Conservation (phyloP, 2,797 vertebrate genomes). For the Alcedo atthis region DNA sequence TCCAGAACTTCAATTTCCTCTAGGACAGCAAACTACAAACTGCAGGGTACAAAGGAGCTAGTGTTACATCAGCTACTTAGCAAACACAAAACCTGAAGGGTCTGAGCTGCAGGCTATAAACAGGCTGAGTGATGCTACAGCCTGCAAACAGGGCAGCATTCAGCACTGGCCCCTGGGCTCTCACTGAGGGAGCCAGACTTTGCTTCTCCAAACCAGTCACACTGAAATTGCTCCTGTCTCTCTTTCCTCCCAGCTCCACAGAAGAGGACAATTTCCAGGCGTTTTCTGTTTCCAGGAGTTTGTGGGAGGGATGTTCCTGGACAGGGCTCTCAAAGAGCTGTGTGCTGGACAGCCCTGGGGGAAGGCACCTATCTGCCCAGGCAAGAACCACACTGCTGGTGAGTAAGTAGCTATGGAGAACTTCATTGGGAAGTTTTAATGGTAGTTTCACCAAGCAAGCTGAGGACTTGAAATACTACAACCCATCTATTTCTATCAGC, state of each 20-base stretch:
- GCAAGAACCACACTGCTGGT: neutral
- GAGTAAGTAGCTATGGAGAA: neutral
- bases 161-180: neutral
- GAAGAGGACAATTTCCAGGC: neutral
- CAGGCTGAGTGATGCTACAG: neutral
- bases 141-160: neutral
- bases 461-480: neutral
- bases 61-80: neutral
- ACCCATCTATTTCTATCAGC: neutral
- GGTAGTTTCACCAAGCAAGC: neutral
- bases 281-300: neutral
- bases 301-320: too few species aligned
- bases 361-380: neutral
- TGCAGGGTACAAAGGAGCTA: neutral
- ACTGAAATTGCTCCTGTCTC: neutral
- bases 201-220: neutral
- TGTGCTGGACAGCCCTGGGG: accelerated
- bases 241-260: neutral
- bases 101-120: neutral
- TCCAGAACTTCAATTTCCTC: neutral
- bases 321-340: neutral
- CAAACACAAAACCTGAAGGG: neutral
- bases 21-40: neutral
- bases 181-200: neutral
- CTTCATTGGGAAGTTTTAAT: neutral